phyloP scores from a whole-genome alignment of 2,113 vertebrate species.

The Nettapus auritus region DNA sequence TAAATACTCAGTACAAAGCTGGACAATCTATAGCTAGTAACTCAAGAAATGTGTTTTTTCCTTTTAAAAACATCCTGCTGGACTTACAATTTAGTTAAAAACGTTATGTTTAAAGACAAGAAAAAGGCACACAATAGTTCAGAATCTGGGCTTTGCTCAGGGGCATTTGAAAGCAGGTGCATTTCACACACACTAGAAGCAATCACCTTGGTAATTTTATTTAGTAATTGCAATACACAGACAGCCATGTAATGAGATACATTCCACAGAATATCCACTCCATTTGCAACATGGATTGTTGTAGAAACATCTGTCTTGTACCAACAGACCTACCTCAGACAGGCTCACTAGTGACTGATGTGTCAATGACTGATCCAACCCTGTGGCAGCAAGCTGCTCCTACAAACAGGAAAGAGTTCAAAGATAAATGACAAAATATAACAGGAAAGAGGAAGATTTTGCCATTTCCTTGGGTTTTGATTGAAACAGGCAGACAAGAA shows the following conservation, averaged over 20 bases:
- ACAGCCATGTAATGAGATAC: fast-evolving
- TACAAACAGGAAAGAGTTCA: conserved; percentile 14
- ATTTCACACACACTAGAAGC: neutral
- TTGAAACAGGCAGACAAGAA: neutral
- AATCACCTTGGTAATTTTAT: neutral
- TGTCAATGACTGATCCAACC: conserved; percentile 80
- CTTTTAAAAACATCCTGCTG: neutral
- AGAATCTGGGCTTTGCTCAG: neutral
- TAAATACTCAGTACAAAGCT: neutral
- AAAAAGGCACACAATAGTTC: neutral
- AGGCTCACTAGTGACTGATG: conserved; percentile 80
- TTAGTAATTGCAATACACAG: neutral
- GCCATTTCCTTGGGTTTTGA: neutral
- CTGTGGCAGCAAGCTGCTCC: conserved; percentile 75
- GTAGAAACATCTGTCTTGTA: neutral
- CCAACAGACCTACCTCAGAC: conserved; percentile 77
- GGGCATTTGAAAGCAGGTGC: neutral
- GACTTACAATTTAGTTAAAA: neutral
- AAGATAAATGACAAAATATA: neutral
- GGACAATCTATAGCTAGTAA: neutral
- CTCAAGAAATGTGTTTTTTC: neutral
- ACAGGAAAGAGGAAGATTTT: neutral
- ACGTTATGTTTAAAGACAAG: neutral
- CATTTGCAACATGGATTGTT: fast-evolving
- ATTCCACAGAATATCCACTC: neutral